These are phyloP conservation scores for Nephila pilipes DNA, from an alignment of 1,140 invertebrate genomes.

Conservation along the genomic window DNA sequence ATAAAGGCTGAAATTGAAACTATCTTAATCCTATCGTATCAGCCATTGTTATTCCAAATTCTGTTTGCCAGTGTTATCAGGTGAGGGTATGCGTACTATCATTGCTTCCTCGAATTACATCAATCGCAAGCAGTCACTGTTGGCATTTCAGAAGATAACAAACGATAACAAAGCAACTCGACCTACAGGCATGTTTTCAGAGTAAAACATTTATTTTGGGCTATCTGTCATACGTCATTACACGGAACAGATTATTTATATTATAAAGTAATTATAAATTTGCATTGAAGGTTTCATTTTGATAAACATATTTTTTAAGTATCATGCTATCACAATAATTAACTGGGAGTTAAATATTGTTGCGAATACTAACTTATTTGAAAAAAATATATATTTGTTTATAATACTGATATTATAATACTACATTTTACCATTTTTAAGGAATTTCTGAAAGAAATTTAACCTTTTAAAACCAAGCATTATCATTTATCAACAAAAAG, in stretches of 20 bases:
- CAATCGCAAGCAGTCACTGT: neutral
- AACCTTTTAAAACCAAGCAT: too few species aligned
- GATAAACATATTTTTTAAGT: too few species aligned
- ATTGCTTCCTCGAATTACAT: neutral
- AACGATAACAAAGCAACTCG: neutral
- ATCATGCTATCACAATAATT: too few species aligned
- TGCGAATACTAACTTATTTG: too few species aligned
- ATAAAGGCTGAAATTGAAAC: neutral
- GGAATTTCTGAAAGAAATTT: too few species aligned
- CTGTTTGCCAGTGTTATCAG: neutral
- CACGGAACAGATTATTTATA: neutral
- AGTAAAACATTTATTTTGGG: neutral
- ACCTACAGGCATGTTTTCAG: neutral
- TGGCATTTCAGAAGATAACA: neutral
- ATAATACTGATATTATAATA: too few species aligned
- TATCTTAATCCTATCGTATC: neutral
- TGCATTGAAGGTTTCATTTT: too few species aligned
- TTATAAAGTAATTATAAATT: too few species aligned
- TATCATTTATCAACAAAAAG: too few species aligned
- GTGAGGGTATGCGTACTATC: neutral
- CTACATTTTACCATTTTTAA: too few species aligned
- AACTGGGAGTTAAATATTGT: too few species aligned
- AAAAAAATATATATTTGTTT: too few species aligned
- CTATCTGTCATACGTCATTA: neutral
- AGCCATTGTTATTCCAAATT: neutral